Evolutionary conservation across 2,113 vertebrate genomes (phyloP), one percentile per base, ranked within the genome.

Genomic region (Notarius quadriscutis): DNA sequence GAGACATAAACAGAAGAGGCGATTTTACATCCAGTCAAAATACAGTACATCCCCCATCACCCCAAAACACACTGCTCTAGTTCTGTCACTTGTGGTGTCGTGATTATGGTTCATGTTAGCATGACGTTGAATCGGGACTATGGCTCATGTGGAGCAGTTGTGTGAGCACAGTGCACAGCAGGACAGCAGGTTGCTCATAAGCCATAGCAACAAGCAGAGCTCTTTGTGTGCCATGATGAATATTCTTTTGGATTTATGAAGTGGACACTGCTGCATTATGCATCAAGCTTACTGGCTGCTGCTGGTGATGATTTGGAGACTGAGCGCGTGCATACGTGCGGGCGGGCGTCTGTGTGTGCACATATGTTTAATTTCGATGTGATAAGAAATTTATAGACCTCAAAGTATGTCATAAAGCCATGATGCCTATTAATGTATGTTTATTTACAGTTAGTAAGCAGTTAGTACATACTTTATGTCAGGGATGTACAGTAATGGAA

Each of bases 231-330:
- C 50, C 27, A 22, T 41, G 74, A 83, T 87, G 62, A 83, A 74
- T 85, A 63, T 84, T 71, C 50, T 78, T 27, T n/a, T n/a, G 87
- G 88, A 90, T 91, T 91, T 89, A 91, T 50, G 50, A 67, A 69
- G 62, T 81, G 83, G 80, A 87, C 55, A 50, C 51, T 85, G 87
- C 86, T 82, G 89, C 83, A 89, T 86, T 87, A 87, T 88, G 86
- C 87, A 91, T 86, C 55, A 77, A 87, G 71, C 69, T 75, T 71
- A 86, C 57, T 71, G 30, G 53, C 84, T 55, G 84, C 72, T 25
- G 41, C 74, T 81, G 27, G 60, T 65, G 83, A 67, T 88, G 57
- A 87, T 86, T 83, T 86, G 60, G n/a, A 82, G n/a, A 48, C 27
- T 69, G 51, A 30, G 18, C 20, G 41, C 25, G 51, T 18, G 34